Evolutionary conservation across 2,797 vertebrate species (phyloP).

Genomic region (Tinamus major): DNA sequence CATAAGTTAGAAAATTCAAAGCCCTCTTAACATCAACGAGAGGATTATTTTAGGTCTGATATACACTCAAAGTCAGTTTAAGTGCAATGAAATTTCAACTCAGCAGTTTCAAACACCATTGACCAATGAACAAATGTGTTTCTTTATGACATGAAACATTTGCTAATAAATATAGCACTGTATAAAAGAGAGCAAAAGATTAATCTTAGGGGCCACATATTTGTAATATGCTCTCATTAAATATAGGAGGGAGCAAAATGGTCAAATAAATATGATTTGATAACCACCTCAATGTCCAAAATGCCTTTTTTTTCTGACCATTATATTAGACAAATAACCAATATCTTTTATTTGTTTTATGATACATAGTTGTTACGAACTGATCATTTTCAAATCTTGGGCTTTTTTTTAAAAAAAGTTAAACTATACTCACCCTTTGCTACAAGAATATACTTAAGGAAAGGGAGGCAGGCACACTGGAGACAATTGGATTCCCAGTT

Average conservation of each 20-base stretch:
- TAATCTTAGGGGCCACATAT: background rate
- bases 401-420: background rate
- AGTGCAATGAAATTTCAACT: conserved; percentile 33
- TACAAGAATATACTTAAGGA: background rate
- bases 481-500: background rate
- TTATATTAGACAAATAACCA: background rate
- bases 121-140: conserved; percentile 24
- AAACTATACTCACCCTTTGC: background rate
- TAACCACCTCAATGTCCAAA: background rate
- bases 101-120: conserved; percentile 11
- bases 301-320: background rate
- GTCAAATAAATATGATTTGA: background rate
- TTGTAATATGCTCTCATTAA: background rate
- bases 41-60: background rate
- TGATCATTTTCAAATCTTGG: background rate
- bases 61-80: conserved; percentile 17
- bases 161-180: conserved; percentile 1
- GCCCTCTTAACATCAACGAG: background rate
- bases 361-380: background rate
- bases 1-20: background rate
- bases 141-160: conserved; percentile 16
- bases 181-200: conserved; percentile 1
- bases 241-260: background rate
- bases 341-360: background rate
- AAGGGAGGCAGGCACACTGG: background rate